These are phyloP conservation scores for Diachasma alloeum DNA, from an alignment of 1,140 invertebrate species.

Conservation along the genomic window DNA sequence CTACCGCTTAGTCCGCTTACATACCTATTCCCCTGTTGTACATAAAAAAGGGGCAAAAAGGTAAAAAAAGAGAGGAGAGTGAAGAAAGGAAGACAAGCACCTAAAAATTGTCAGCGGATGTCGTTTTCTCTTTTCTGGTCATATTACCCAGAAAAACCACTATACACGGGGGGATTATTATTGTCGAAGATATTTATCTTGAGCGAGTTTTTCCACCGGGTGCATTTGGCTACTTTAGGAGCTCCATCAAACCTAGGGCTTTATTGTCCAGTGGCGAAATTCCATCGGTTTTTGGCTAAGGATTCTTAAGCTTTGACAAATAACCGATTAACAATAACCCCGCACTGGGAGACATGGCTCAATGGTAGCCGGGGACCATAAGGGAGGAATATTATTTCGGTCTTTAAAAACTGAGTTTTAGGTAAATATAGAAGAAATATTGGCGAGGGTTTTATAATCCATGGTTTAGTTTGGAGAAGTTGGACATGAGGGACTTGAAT, in stretches of 20 bases:
- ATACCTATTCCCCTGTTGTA: slow-evolving; percentile 3
- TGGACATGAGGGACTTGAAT: neutral
- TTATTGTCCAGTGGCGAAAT: slow-evolving; percentile 22
- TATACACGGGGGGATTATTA: slow-evolving; percentile 48
- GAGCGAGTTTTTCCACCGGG: slow-evolving; percentile 35
- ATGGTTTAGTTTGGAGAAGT: neutral
- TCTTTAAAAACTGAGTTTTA: slow-evolving; percentile 11
- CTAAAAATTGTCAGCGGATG: slow-evolving; percentile 41
- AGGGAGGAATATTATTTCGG: neutral
- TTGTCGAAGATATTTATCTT: slow-evolving; percentile 57
- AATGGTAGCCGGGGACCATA: neutral
- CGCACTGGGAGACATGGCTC: neutral
- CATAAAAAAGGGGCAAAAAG: slow-evolving; percentile 18
- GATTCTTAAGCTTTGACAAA: slow-evolving; percentile 48
- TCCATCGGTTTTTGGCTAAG: slow-evolving; percentile 36
- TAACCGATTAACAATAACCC: slow-evolving; percentile 45
- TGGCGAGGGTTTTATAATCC: neutral
- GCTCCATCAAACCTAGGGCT: slow-evolving; percentile 3
- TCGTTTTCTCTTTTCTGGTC: slow-evolving; percentile 18
- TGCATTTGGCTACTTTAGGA: slow-evolving; percentile 6
- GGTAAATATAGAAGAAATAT: slow-evolving; percentile 13
- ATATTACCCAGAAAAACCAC: slow-evolving; percentile 27
- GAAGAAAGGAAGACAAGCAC: slow-evolving; percentile 23
- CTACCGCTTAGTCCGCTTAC: slow-evolving; percentile 30
- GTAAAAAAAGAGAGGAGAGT: slow-evolving; percentile 12